A percentile compares a stretch with the other conserved stretches of the same genome.
Conservation (phyloP, 2,888 invertebrate species). For the Pomacea canaliculata region DNA sequence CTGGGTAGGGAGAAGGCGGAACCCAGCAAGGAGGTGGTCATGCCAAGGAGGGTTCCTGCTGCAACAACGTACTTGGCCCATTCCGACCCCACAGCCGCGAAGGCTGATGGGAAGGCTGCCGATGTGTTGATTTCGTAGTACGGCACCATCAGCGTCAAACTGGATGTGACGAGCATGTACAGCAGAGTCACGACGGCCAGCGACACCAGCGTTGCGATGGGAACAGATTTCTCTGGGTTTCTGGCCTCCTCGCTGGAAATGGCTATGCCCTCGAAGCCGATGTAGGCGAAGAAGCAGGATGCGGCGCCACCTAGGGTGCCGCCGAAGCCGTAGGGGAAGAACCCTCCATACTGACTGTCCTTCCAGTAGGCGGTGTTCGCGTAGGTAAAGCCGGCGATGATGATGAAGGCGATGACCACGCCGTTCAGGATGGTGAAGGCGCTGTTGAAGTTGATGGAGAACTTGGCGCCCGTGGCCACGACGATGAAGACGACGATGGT, state of each 20-base stretch:
- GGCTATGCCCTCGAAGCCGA: slow-evolving; percentile 70
- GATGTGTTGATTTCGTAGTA: slow-evolving; percentile 54
- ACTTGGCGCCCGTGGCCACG: slow-evolving; percentile 67
- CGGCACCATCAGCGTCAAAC: slow-evolving; percentile 64
- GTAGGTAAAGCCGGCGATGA: slow-evolving; percentile 83
- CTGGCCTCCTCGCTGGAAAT: slow-evolving; percentile 70
- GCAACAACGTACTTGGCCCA: slow-evolving; percentile 68
- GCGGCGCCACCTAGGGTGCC: slow-evolving; percentile 70
- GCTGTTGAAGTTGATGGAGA: slow-evolving; percentile 69
- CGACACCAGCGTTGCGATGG: slow-evolving; percentile 64
- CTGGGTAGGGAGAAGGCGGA: slow-evolving; percentile 88
- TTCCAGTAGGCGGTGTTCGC: slow-evolving; percentile 88
- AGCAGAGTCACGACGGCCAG: slow-evolving; percentile 59
- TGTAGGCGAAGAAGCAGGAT: slow-evolving; percentile 71
- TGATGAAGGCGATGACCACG: slow-evolving; percentile 67
- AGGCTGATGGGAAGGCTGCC: slow-evolving; percentile 65
- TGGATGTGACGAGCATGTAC: slow-evolving; percentile 60
- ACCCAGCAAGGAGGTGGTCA: slow-evolving; percentile 74
- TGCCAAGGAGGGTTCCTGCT: slow-evolving; percentile 63
- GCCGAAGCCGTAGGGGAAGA: slow-evolving; percentile 69
- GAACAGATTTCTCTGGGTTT: slow-evolving; percentile 68
- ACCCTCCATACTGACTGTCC: slow-evolving; percentile 65
- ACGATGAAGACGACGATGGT: slow-evolving; percentile 72
- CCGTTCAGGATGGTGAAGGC: slow-evolving; percentile 68
- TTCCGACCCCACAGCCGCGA: slow-evolving; percentile 53